Base-by-base conservation (phyloP, 1,140 invertebrate genomes). In the Pentalonia nigronervosa region DNA sequence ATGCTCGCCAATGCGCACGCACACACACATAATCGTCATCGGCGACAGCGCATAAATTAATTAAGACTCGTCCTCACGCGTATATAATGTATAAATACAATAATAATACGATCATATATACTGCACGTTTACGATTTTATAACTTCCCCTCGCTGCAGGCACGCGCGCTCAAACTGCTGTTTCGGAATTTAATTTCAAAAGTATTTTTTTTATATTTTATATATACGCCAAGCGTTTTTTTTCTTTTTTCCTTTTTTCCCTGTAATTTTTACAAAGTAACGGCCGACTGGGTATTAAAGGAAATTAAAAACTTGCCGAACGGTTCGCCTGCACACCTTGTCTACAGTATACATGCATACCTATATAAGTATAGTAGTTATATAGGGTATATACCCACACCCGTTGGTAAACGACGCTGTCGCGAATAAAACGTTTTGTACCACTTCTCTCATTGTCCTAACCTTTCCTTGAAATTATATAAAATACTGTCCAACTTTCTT, bases 341-440 rank as follows among this genome's bases (percentile, higher is more conserved):
- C 30, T 17, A 34, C 17, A n/a, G 17, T 76, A 76, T 76, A 25
- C 25, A 4, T 67, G 14, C 11, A 30, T 67, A 14, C n/a, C 25
- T 67, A n/a, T 67, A n/a, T 17, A 11, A 53, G 6, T n/a, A 76
- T n/a, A 76, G n/a, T 67, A 60, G 56, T 2, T 60, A 30, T 60
- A 30, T 67, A n/a, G 0, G 50, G 50, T 21, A 53, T 53, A 53
- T 67, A 76, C 4, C 6, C n/a, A 21, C 11, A 45, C 11, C 41
- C 45, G 45, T 23, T 14, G 4, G 84, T 47, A 41, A 47, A 47
- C 25, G 84, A 47, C 45, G 84, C 23, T 41, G 41, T 86, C 25
- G 84, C 84, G 45, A 86, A 86, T 86, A 86, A 86, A 86, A 48
- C 84, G 84, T 86, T 86, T 86, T 86, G 84, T 86, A 86, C 84